A percentile compares a stretch with the other conserved stretches of the same genome.
These are phyloP conservation scores for Climacteris rufus DNA, from an alignment of 2,113 vertebrate genomes.

Conservation along the genomic window DNA sequence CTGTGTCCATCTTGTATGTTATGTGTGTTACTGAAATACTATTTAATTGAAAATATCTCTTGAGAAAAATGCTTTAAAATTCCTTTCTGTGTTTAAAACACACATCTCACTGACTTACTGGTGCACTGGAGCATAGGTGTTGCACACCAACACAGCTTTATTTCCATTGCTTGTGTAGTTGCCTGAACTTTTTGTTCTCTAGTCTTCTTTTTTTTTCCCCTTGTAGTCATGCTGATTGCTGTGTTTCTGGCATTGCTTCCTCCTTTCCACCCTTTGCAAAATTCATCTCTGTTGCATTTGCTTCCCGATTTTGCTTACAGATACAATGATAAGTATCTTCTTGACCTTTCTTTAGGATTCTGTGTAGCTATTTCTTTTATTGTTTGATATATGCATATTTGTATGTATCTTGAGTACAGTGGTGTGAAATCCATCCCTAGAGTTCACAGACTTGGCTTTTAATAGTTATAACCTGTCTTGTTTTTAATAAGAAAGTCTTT, in stretches of 20 bases:
- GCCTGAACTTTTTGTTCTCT: neutral
- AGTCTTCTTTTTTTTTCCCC: neutral
- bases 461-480: neutral
- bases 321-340: neutral
- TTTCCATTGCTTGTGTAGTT: neutral
- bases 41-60: neutral
- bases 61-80: neutral
- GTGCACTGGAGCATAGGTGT: neutral
- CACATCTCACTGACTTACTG: neutral
- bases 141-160: neutral
- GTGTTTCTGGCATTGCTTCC: neutral
- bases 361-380: neutral
- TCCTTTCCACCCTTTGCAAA: neutral
- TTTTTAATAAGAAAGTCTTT: conserved; percentile 49
- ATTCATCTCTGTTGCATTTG: neutral
- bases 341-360: neutral
- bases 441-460: neutral
- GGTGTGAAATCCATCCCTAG: neutral
- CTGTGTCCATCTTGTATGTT: neutral
- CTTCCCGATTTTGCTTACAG: neutral
- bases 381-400: neutral
- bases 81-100: neutral
- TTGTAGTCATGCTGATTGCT: neutral
- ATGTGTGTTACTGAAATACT: neutral
- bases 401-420: neutral